Evolutionary conservation across 2,113 vertebrate species (phyloP).

Genomic region (Vicugna pacos): DNA sequence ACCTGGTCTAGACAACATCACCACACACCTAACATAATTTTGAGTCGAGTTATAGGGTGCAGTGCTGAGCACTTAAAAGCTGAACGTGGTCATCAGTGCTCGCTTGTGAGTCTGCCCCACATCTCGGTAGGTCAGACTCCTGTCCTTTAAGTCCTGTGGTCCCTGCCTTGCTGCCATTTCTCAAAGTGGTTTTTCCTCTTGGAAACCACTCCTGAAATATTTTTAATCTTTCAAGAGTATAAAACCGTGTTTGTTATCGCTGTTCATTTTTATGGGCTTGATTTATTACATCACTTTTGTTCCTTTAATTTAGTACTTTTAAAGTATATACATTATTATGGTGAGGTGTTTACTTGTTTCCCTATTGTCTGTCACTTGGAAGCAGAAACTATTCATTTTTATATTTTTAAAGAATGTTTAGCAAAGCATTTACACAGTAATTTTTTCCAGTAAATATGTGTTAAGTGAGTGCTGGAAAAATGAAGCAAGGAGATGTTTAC

Average conservation of each 20-base stretch:
- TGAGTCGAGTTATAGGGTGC: neutral
- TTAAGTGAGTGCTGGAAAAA: neutral
- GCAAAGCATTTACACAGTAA: neutral
- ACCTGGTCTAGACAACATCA: too few species aligned
- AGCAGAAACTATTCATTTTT: neutral
- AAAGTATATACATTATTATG: neutral
- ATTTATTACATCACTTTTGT: neutral
- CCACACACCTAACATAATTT: neutral
- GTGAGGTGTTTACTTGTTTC: neutral
- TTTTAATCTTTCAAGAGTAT: neutral
- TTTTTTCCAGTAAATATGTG: neutral
- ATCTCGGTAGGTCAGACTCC: neutral
- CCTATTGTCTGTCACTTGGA: neutral
- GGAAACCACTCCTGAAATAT: neutral
- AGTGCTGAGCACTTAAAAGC: neutral
- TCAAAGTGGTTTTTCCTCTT: neutral
- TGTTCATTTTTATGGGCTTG: neutral
- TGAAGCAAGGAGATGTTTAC: neutral
- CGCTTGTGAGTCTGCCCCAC: neutral
- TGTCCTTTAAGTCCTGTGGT: neutral
- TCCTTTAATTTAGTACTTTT: neutral
- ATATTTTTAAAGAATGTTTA: neutral
- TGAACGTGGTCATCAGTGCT: neutral
- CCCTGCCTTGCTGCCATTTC: neutral
- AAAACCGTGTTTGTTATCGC: neutral